These are phyloP conservation scores for Dicerorhinus sumatrensis DNA, from an alignment of 2,113 vertebrate genomes.

Conservation along the genomic window DNA sequence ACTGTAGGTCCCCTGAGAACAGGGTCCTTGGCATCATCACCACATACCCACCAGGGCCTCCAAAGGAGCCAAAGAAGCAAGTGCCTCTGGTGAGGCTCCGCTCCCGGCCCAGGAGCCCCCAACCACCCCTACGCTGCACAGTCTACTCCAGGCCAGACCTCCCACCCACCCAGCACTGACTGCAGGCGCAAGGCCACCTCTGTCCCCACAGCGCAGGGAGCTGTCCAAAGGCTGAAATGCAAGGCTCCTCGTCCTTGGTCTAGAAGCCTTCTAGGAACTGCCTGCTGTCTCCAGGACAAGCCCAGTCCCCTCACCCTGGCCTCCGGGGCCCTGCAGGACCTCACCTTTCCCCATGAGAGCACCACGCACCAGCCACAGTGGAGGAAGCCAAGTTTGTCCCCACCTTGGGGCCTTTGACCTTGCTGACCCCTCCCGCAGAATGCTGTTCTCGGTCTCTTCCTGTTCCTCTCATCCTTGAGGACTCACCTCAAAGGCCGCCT, in stretches of 20 bases:
- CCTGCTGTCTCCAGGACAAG: background rate
- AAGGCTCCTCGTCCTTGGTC: fast-evolving
- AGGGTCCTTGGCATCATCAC: background rate
- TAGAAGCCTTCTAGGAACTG: background rate
- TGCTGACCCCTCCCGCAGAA: background rate
- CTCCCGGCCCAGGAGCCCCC: background rate
- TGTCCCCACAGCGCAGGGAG: background rate
- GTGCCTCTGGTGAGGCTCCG: background rate
- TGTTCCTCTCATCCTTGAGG: background rate
- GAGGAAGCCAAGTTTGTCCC: background rate
- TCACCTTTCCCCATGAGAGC: background rate
- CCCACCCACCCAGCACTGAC: background rate
- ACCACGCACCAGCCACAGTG: background rate
- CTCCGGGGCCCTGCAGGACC: background rate
- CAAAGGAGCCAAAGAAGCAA: background rate
- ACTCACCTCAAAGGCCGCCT: background rate
- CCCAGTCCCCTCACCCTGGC: background rate
- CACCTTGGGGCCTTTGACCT: background rate
- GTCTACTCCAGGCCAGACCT: constrained; percentile 72
- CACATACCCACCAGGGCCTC: background rate
- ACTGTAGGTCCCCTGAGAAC: background rate
- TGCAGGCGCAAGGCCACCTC: fast-evolving
- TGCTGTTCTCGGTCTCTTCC: background rate
- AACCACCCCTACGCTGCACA: background rate
- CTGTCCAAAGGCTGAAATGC: constrained; percentile 78